These are phyloP conservation scores for Capitella teleta DNA, from an alignment of 1,140 invertebrate species.

Conservation along the genomic window DNA sequence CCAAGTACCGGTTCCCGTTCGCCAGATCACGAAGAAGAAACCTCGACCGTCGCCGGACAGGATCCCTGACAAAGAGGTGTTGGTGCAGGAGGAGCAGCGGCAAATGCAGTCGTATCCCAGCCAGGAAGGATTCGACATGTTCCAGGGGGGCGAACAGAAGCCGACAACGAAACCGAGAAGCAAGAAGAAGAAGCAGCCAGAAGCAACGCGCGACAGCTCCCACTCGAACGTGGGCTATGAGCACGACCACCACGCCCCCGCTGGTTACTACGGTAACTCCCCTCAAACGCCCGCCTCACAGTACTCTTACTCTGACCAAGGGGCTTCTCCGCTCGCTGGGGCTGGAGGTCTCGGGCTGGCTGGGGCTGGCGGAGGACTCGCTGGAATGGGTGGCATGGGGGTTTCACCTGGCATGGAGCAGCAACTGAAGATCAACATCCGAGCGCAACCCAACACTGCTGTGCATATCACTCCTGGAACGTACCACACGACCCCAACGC, in stretches of 20 bases:
- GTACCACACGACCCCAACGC: background rate
- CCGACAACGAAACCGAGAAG: background rate
- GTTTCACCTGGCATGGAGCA: background rate
- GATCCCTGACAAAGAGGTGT: background rate
- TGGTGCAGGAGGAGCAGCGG: background rate
- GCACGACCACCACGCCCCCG: background rate
- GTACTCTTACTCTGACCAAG: background rate
- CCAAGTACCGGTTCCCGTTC: background rate
- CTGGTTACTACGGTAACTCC: background rate
- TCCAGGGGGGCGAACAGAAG: background rate
- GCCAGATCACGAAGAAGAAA: background rate
- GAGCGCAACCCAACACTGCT: background rate
- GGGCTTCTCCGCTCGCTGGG: background rate
- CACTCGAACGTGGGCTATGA: slow-evolving; percentile 5
- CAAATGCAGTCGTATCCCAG: background rate
- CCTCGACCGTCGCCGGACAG: background rate
- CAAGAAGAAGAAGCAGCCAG: no score
- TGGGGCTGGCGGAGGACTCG: background rate
- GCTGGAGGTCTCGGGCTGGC: background rate
- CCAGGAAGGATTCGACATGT: background rate
- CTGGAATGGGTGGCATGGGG: background rate
- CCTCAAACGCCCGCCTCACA: background rate
- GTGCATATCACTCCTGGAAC: slow-evolving; percentile 2
- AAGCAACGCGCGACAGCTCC: no score
- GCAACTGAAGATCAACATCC: slow-evolving; percentile 1